These are phyloP conservation scores for Agapornis roseicollis DNA, from an alignment of 2,113 vertebrate species.

Conservation along the genomic window DNA sequence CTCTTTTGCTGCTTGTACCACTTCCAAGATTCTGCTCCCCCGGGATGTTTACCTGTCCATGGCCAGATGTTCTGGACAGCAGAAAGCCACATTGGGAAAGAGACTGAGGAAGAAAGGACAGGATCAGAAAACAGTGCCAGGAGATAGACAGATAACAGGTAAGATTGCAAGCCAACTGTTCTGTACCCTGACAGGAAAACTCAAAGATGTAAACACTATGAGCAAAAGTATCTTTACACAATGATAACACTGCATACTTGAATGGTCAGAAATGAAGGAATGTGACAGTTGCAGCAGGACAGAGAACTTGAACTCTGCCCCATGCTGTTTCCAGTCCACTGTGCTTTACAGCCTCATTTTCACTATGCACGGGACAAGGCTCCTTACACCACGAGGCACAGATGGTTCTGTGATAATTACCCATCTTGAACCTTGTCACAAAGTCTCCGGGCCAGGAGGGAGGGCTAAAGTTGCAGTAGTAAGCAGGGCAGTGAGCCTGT, in stretches of 20 bases:
- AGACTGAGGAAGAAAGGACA: constrained; percentile 51
- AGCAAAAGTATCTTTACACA: not conserved
- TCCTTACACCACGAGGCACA: not conserved
- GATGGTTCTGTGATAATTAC: not conserved
- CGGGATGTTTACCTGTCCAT: constrained; percentile 53
- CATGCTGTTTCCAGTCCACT: not conserved
- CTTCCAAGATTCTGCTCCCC: not conserved
- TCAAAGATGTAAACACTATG: not conserved
- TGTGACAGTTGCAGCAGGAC: not conserved
- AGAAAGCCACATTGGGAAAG: constrained; percentile 38
- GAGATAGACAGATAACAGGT: not conserved
- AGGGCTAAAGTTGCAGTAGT: not conserved
- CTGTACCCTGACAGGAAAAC: not conserved
- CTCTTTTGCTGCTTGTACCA: not conserved
- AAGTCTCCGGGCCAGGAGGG: not conserved
- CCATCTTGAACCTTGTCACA: not conserved
- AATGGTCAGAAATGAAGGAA: not conserved
- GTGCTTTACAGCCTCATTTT: not conserved
- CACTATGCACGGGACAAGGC: not conserved
- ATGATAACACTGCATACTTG: not conserved
- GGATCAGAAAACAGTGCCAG: not conserved
- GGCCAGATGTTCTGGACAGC: constrained; percentile 51
- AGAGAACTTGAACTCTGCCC: not conserved
- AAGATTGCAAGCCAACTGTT: not conserved
- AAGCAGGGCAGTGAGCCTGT: not conserved